Base-by-base conservation (phyloP, 2,113 vertebrate species). In the Nesoenas mayeri region DNA sequence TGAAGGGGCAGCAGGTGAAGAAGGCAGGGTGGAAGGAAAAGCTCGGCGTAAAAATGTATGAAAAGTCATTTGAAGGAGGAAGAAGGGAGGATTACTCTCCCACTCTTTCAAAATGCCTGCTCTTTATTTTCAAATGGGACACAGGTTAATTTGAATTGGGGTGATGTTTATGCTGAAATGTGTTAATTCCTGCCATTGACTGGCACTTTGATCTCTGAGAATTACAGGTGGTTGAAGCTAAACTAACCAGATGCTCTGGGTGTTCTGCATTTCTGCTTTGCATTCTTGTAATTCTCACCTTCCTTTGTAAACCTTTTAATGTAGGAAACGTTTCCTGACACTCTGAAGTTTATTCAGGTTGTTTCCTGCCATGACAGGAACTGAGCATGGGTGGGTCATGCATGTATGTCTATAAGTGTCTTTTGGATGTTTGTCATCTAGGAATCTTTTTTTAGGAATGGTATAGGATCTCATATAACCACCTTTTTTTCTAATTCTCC, bases 181-280 rank as follows among this genome's bases (percentile, higher is more conserved):
- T 95, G 91, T 84, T 95, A 92, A 95, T 95, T 92, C 93, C 83
- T 92, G 53, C 51, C 31, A 54, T 87, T 0, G 10, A 51, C 70
- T 75, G 80, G 48, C 73, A 54, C 86, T 96, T 91, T 94, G 94
- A 94, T 95, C 91, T 89, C 66, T 65, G 40, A 47, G 58, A 88
- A 95, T 95, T 92, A 79, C 16, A 72, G 87, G 87, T 95, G 77
- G 34, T 57, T 91, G 86, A 64, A 91, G 82, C 79, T 88, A 58
- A 92, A 67, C 91, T 44, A 93, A 93, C 95, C 4, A 6, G 94
- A 87, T 95, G 58, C 57, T 94, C 89, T 79, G 87, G 89, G 77
- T 87, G 19, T 87, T 95, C 73, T 67, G 70, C 93, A 91, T 92
- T 96, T 95, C 80, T 94, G 53, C 44, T 75, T 94, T 87, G 70